Evolutionary conservation across 2,888 invertebrate species (phyloP).

Genomic region (Autographa pulchrina): DNA sequence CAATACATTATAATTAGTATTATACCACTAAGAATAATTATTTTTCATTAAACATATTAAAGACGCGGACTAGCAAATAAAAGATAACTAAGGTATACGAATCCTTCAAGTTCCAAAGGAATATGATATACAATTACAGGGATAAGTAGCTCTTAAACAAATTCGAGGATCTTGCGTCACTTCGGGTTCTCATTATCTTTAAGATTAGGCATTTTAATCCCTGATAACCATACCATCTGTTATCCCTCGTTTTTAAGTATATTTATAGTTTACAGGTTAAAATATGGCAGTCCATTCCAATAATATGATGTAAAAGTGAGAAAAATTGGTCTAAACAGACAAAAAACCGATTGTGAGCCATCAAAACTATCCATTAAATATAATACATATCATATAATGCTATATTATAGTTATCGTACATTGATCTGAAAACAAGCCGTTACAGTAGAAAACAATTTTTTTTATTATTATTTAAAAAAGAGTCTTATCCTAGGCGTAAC

Average conservation of each 20-base stretch:
- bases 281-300: constrained; percentile 87
- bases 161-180: constrained; percentile 42
- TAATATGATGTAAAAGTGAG: constrained; percentile 84
- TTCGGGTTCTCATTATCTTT: constrained; percentile 24
- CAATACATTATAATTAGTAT: constrained; percentile 89
- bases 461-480: constrained; percentile 76
- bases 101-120: constrained; percentile 68
- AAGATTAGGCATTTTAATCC: constrained; percentile 53
- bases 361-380: constrained; percentile 78
- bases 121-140: constrained; percentile 61
- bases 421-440: constrained; percentile 84
- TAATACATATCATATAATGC: constrained; percentile 73
- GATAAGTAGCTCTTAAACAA: constrained; percentile 50
- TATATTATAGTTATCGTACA: constrained; percentile 78
- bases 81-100: constrained; percentile 80
- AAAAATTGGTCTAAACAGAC: constrained; percentile 87
- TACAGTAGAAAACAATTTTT: constrained; percentile 83
- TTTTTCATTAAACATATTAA: constrained; percentile 84
- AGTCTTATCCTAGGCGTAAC: constrained; percentile 81
- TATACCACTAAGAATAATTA: constrained; percentile 88
- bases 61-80: constrained; percentile 89
- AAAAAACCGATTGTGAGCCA: constrained; percentile 75
- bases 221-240: constrained; percentile 48
- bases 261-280: constrained; percentile 77
- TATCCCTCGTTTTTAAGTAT: constrained; percentile 57